Evolutionary conservation across 2,797 vertebrate species (phyloP).

Genomic region (Sciurus vulgaris): DNA sequence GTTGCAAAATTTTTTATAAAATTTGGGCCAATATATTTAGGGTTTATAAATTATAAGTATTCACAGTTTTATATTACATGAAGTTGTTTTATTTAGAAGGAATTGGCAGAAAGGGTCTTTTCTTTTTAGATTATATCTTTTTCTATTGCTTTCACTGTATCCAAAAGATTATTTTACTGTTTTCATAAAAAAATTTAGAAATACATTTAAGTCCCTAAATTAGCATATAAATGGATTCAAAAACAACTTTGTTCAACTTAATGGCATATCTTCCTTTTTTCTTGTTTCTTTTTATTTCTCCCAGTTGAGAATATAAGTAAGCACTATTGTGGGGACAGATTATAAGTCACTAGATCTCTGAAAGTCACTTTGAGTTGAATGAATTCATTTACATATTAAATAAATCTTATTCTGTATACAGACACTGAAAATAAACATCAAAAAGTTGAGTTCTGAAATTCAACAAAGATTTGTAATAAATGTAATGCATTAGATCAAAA

Average conservation of each 20-base stretch:
- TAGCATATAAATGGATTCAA: conserved; percentile 50
- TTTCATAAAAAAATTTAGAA: conserved; percentile 49
- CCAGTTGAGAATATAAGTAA: not conserved
- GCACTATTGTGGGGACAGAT: not conserved
- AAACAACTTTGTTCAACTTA: not conserved
- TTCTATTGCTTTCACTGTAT: not conserved
- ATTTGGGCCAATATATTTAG: not conserved
- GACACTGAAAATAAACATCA: not conserved
- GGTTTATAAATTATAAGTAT: not conserved
- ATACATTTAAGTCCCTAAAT: conserved; percentile 41
- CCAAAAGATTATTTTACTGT: not conserved
- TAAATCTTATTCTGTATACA: not conserved
- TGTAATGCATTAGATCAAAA: not conserved
- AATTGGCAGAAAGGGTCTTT: not conserved
- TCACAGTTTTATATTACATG: not conserved
- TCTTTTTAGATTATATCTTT: not conserved
- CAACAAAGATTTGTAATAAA: not conserved
- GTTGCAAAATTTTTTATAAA: not conserved
- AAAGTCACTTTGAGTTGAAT: conserved; percentile 27
- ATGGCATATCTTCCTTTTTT: not conserved
- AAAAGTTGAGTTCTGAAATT: not conserved
- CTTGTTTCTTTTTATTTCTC: not conserved
- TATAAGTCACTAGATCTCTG: not conserved
- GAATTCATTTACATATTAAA: not conserved
- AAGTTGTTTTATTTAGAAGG: not conserved